These are phyloP conservation scores for Xiphias gladius DNA, from an alignment of 2,113 vertebrate genomes.

Conservation along the genomic window DNA sequence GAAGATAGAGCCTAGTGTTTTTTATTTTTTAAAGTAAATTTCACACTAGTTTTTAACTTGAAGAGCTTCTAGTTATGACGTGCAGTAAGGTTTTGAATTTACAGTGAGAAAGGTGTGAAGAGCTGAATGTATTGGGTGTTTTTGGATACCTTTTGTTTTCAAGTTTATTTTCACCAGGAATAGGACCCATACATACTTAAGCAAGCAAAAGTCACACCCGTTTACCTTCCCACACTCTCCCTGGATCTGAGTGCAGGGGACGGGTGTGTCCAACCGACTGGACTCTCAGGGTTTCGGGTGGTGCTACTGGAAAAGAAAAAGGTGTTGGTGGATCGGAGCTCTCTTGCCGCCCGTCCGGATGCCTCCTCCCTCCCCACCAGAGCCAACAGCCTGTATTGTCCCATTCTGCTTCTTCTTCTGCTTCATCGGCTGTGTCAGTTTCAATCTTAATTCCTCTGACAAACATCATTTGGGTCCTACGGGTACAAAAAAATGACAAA, in stretches of 20 bases:
- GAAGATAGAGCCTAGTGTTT: neutral
- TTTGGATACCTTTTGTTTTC: neutral
- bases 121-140: neutral
- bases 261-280: slow-evolving; percentile 33
- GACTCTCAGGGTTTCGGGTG: slow-evolving; percentile 31
- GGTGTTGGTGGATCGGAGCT: neutral
- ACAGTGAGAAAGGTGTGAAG: neutral
- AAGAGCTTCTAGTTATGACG: neutral
- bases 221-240: slow-evolving; percentile 43
- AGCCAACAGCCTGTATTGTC: neutral
- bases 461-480: neutral
- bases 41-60: neutral
- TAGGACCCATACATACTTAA: neutral
- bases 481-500: neutral
- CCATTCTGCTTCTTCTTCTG: neutral
- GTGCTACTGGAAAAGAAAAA: neutral
- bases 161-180: neutral
- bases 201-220: slow-evolving; percentile 15
- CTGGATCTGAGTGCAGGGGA: neutral
- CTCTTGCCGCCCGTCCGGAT: neutral
- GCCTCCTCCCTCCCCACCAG: neutral
- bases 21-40: neutral
- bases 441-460: neutral
- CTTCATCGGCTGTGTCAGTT: neutral
- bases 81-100: neutral